Conservation (phyloP, 2,113 vertebrate genomes). For the Bubo bubo region DNA sequence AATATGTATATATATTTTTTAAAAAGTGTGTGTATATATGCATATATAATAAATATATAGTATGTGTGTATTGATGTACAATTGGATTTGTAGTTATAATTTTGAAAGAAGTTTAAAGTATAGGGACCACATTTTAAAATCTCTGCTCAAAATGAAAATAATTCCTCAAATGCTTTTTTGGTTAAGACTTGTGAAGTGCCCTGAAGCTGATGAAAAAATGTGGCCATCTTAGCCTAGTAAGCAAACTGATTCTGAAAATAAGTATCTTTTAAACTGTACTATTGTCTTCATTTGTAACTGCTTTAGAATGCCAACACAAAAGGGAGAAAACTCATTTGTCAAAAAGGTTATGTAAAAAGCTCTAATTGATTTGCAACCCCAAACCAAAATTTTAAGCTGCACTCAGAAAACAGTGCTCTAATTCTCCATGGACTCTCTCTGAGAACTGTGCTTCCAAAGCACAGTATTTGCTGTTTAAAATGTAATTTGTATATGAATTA, state of each 20-base stretch:
- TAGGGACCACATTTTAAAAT: not conserved
- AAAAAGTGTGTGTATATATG: not conserved
- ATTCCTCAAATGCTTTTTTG: not conserved
- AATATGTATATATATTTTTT: not conserved
- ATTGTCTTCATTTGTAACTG: not conserved
- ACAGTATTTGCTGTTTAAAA: not conserved
- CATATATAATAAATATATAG: too few relatives aligned
- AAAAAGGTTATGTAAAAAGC: not conserved
- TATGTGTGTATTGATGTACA: not conserved
- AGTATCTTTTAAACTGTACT: not conserved
- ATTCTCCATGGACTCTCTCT: not conserved
- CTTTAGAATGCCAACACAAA: not conserved
- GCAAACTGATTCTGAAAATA: not conserved
- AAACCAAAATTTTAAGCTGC: not conserved
- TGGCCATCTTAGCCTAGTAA: not conserved
- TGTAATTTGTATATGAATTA: not conserved
- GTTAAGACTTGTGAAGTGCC: not conserved
- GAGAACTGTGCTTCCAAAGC: not conserved
- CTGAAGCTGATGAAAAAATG: not conserved
- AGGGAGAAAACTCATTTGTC: not conserved
- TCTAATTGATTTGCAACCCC: not conserved
- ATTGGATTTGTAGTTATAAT: not conserved
- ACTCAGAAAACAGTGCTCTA: not conserved
- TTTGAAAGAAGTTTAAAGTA: not conserved
- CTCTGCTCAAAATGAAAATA: not conserved